Evolutionary conservation across 1,140 invertebrate species (phyloP), one percentile per base, ranked within the genome.

Genomic region (Drosophila sucinea): DNA sequence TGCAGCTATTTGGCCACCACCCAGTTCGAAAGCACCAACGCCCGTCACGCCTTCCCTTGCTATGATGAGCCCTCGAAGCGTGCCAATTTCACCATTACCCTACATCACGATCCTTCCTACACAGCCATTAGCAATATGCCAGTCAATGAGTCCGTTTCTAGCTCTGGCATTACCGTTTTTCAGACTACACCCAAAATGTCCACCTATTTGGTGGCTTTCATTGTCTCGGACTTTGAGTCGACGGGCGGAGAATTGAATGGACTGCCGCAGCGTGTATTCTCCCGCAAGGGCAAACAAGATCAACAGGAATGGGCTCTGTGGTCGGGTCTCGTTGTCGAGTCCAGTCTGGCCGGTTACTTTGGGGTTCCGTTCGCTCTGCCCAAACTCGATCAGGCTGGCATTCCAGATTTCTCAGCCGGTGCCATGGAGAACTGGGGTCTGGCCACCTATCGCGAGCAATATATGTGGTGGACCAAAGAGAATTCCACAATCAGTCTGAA

Each of bases 31-130:
- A 94, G 96, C 1, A 96, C 95, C 0, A 95, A 95, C 90, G 96
- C 97, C 1, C 93, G 97, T 7, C 94, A 95, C 65, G 96, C 95
- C 1, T 98, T 98, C 81, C 97, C 97, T 0, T 98, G 97, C 90
- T 97, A 96, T 82, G 98, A 99, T 91, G 97, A 99, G 82, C 98
- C 98, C 0, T 92, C 70, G 0, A 93, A 96, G 60, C 98, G 98
- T 83, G 96, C 97, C 1, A 95, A 91, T 6, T 98, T 97, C 77
- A 93, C 91, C n/a, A 93, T 98, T 3, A 94, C 92, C 7, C 91
- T 98, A 27, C 94, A 94, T 3, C 93, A 95, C 57, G 91, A 93
- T 40, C 79, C 92, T 8, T 92, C 93, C 11, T 94, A 95, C 79
- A 94, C 90, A 1, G 93, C 95, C 1, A 91, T 97, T 8, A 96